Conservation (phyloP, 2,888 invertebrate genomes). For the Coronaproctus castanopsis region DNA sequence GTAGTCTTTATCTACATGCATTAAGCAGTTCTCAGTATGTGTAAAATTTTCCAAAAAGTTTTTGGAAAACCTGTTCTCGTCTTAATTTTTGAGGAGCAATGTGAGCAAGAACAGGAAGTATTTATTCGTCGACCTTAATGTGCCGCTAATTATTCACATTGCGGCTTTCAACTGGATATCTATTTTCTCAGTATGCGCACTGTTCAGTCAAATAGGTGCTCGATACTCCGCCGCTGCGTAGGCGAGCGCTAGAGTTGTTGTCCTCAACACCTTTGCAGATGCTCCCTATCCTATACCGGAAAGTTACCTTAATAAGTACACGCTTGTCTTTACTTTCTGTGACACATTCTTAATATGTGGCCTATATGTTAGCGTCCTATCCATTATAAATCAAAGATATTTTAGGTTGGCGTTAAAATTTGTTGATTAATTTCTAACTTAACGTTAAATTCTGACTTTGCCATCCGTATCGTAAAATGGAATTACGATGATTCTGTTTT, state of each 20-base stretch:
- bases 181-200: background rate
- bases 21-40: background rate
- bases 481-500: background rate
- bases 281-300: background rate
- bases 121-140: background rate
- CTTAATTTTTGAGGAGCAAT: background rate
- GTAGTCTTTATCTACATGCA: background rate
- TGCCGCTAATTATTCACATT: background rate
- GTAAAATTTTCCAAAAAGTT: background rate
- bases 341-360: background rate
- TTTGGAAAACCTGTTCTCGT: background rate
- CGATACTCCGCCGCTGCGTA: background rate
- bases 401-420: background rate
- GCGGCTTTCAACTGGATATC: background rate
- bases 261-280: background rate
- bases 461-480: background rate
- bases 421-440: no score
- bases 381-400: background rate
- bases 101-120: background rate
- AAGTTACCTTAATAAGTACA: background rate
- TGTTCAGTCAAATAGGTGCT: background rate
- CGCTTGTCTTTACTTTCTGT: background rate
- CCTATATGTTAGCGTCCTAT: background rate
- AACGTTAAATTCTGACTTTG: background rate
- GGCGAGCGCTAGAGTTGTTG: background rate